Conservation (phyloP, 2,888 invertebrate genomes). For the Proisotoma minuta region DNA sequence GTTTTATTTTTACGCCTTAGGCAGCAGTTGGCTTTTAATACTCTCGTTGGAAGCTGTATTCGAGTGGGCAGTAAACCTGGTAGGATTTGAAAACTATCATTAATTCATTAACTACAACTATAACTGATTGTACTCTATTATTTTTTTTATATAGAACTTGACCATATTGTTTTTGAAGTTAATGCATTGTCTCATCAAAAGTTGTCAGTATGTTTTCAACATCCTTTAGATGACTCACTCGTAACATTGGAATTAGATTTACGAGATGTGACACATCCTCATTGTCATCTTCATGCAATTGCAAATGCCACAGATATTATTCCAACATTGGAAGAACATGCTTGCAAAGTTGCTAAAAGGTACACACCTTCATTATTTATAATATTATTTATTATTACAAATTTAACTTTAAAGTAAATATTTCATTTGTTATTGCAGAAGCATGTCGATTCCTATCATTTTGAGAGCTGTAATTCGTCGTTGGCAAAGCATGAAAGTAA, state of each 20-base stretch:
- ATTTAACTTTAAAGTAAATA: conserved; percentile 4
- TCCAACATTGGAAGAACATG: conserved; percentile 46
- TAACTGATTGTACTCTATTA: not conserved
- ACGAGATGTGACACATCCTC: conserved; percentile 70
- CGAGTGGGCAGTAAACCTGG: conserved; percentile 74
- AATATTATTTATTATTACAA: too few relatives aligned
- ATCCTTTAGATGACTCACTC: conserved; percentile 86
- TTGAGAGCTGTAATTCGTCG: conserved; percentile 78
- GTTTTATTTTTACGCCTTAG: too few relatives aligned
- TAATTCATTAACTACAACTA: not conserved
- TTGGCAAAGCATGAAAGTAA: conserved; percentile 70
- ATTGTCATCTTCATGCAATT: conserved; percentile 65
- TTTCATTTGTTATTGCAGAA: conserved; percentile 51
- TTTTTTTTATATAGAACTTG: conserved; percentile 58
- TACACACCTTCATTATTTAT: too few relatives aligned
- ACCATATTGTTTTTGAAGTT: conserved; percentile 85
- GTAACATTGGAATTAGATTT: conserved; percentile 87
- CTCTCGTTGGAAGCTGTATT: conserved; percentile 81
- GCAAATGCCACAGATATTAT: conserved; percentile 43
- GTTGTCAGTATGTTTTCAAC: conserved; percentile 83
- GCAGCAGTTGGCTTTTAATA: conserved; percentile 88
- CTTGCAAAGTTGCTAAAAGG: conserved; percentile 70
- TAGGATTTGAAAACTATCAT: conserved; percentile 50
- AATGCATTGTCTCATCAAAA: conserved; percentile 84
- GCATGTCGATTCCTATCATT: conserved; percentile 87